Conservation (phyloP, 2,888 invertebrate species). For the Sphecodes monilicornis region DNA sequence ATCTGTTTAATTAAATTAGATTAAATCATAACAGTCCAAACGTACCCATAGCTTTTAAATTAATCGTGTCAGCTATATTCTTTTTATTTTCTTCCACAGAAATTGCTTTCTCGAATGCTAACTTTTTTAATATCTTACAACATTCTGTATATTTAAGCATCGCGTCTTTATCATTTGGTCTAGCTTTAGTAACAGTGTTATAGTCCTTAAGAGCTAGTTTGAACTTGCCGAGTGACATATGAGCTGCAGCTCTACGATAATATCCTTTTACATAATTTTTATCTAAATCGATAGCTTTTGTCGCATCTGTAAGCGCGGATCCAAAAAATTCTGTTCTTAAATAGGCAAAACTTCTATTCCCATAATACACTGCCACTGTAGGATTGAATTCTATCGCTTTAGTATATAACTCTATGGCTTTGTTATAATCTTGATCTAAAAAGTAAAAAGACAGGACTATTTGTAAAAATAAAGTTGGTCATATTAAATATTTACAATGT, state of each 20-base stretch:
- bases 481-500: neutral
- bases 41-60: conserved; percentile 95
- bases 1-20: neutral
- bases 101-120: conserved; percentile 98
- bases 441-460: conserved; percentile 65
- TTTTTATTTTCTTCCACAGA: conserved; percentile 95
- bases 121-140: conserved; percentile 96
- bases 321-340: conserved; percentile 98
- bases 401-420: conserved; percentile 94
- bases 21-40: neutral
- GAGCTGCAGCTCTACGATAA: conserved; percentile 97
- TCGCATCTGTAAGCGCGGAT: conserved; percentile 96
- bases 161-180: conserved; percentile 97
- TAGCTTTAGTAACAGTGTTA: conserved; percentile 97
- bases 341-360: conserved; percentile 98
- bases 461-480: neutral
- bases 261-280: conserved; percentile 97
- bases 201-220: conserved; percentile 98
- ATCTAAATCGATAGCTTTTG: conserved; percentile 95
- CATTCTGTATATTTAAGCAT: conserved; percentile 96
- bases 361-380: conserved; percentile 94
- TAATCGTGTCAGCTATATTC: conserved; percentile 94
- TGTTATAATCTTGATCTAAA: conserved; percentile 95
- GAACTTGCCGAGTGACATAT: conserved; percentile 99
- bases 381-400: conserved; percentile 95